Evolutionary conservation across 2,888 invertebrate species (phyloP).

Genomic region (Suillia variegata): DNA sequence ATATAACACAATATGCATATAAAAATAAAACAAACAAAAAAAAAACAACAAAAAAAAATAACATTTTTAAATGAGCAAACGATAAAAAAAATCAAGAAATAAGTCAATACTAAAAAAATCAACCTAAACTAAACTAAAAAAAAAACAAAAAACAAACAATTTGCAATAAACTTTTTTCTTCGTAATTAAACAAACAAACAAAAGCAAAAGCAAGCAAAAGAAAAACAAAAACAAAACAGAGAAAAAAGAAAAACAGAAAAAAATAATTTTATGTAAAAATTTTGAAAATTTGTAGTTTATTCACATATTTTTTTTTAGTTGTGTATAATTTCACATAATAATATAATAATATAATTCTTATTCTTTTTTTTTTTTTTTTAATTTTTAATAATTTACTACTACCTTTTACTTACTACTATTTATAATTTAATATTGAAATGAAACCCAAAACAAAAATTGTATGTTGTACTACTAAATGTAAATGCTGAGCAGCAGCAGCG

Average conservation of each 20-base stretch:
- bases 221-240: not conserved
- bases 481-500: not conserved
- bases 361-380: not conserved
- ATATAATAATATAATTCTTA: too few species aligned
- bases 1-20: slow-evolving; percentile 27
- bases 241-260: not conserved
- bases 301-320: slow-evolving; percentile 21
- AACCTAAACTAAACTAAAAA: too few species aligned
- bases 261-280: slow-evolving; percentile 25
- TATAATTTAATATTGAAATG: slow-evolving; percentile 1
- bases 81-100: not conserved
- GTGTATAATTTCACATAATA: slow-evolving; percentile 14
- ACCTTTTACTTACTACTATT: not conserved
- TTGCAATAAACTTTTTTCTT: too few species aligned
- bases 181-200: too few species aligned
- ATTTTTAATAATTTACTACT: too few species aligned
- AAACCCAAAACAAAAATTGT: not conserved
- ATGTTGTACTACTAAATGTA: not conserved
- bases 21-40: slow-evolving; percentile 6
- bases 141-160: too few species aligned
- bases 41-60: not conserved
- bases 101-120: too few species aligned
- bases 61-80: too few species aligned
- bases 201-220: too few species aligned
- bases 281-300: slow-evolving; percentile 25